Evolutionary conservation across 64 coral and sea anemone species (phyloP).

Genomic region (Porites australiensis): DNA sequence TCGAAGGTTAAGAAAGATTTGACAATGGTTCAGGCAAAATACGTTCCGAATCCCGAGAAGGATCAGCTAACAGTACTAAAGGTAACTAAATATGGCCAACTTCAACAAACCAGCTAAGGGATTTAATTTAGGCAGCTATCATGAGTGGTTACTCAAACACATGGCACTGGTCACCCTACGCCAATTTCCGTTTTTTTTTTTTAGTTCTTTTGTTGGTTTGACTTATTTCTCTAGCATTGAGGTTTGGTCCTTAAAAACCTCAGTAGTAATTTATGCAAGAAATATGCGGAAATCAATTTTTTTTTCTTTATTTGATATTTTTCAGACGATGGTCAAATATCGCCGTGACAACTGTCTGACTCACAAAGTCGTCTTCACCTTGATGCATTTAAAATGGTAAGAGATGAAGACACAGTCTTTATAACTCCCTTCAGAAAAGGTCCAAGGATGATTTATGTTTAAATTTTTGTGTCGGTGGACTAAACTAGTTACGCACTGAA

Average conservation of each 20-base stretch:
- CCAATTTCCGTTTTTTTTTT: no score
- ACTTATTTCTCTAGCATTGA: no score
- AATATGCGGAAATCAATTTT: no score
- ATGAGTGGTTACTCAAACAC: no score
- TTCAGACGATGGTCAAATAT: slow-evolving; percentile 76
- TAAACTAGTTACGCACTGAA: no score
- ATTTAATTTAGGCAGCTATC: no score
- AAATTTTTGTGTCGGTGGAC: neutral
- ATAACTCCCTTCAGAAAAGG: no score
- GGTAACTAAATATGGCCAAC: slow-evolving; percentile 16
- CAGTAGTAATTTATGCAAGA: no score
- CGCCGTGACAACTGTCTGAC: slow-evolving; percentile 82
- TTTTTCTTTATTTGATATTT: neutral
- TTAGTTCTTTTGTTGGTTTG: no score
- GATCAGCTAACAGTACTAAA: slow-evolving; percentile 52
- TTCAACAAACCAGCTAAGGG: no score
- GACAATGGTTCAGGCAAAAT: slow-evolving; percentile 10
- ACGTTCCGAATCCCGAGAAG: slow-evolving; percentile 31
- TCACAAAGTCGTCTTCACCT: slow-evolving; percentile 56
- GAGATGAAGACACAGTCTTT: neutral
- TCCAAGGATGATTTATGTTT: neutral
- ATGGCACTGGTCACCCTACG: no score
- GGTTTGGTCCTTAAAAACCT: no score
- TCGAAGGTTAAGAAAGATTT: neutral
- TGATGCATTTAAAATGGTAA: slow-evolving; percentile 85